Evolutionary conservation across 1,140 invertebrate species (phyloP).

Genomic region (Aphelenchoides besseyi): DNA sequence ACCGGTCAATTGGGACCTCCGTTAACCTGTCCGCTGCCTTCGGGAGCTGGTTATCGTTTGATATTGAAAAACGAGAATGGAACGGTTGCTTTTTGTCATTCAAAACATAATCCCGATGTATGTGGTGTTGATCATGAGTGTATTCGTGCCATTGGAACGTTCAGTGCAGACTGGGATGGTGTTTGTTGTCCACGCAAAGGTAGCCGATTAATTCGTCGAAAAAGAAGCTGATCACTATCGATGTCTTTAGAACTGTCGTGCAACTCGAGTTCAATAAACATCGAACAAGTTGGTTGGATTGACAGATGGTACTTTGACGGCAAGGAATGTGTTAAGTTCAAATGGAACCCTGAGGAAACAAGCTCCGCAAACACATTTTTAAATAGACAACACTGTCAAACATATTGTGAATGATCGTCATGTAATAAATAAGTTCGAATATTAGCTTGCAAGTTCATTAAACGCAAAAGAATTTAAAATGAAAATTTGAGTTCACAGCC

Average conservation of each 20-base stretch:
- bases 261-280: constrained; percentile 3
- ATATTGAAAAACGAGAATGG: constrained; percentile 31
- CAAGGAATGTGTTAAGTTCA: constrained; percentile 27
- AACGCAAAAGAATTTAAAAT: too few species aligned
- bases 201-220: background rate
- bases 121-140: constrained; percentile 32
- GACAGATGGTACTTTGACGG: constrained; percentile 33
- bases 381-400: constrained; percentile 34
- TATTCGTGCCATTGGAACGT: constrained; percentile 28
- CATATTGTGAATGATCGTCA: too few species aligned
- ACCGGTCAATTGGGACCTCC: constrained; percentile 31
- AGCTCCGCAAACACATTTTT: constrained; percentile 27
- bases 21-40: constrained; percentile 33
- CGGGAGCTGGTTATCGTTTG: constrained; percentile 35
- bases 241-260: constrained; percentile 8
- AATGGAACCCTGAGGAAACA: constrained; percentile 33
- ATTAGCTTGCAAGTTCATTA: too few species aligned
- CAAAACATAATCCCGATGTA: constrained; percentile 11
- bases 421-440: too few species aligned
- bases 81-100: constrained; percentile 32
- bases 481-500: too few species aligned
- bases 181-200: constrained; percentile 37
- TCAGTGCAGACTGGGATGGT: constrained; percentile 32
- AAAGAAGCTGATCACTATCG: background rate
- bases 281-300: constrained; percentile 33